Evolutionary conservation across 2,113 vertebrate genomes (phyloP), one percentile per base, ranked within the genome.

Genomic region (Agelaius tricolor): DNA sequence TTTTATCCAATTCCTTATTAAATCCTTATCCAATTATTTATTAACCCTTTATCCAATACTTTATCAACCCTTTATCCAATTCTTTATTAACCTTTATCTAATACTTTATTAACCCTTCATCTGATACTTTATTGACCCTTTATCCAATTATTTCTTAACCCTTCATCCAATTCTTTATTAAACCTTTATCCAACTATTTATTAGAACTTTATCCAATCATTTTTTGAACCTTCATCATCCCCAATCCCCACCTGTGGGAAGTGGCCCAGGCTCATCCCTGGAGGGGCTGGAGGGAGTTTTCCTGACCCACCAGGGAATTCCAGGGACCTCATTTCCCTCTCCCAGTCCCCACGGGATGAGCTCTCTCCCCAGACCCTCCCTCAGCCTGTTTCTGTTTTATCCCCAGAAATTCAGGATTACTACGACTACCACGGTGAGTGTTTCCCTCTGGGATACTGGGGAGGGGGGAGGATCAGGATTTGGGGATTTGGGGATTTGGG

Each of bases 321-420:
- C 22, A 4, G 59, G 76, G 31, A 4, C 62, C 33, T 26, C 43
- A 0, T 11, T 31, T 54, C 74, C 43, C 3, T 7, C 3, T 7
- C 43, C 52, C 7, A 2, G 2, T 7, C 46, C 44, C 16, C 35
- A 10, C 2, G 7, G 27, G 54, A 21, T 21, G 21, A 10, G 5
- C 22, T 66, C 27, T 21, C 20, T 47, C 62, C 66, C 85, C 8
- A 3, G 12, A 7, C 13, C 41, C 67, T 9, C 5, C 24, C 49
- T 87, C 41, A 81, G 7, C 10, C 79, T 5, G 30, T 66, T 20
- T 84, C 27, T n/a, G 7, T 24, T 41, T 66, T 15, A 2, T 89
- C 90, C 71, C 5, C 57, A 97, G 97, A 97, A 72, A 97, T 85
- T 10, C 97, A 96, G 69, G 97, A 97, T 79, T 97, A 97, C 49